These are phyloP conservation scores for Nothoprocta perdicaria DNA, from an alignment of 2,113 vertebrate genomes.

Conservation along the genomic window DNA sequence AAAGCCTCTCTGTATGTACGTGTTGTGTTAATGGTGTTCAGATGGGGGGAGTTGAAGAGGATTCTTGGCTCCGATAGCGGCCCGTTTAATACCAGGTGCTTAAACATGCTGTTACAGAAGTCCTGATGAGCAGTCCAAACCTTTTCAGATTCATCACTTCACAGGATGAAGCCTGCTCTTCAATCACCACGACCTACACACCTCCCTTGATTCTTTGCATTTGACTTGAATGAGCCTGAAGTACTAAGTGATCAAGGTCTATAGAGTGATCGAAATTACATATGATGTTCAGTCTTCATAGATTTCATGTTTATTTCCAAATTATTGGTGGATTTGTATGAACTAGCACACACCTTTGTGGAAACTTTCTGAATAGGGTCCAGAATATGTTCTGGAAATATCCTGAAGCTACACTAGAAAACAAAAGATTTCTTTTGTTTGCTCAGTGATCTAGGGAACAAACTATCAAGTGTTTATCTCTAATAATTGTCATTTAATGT, in stretches of 20 bases:
- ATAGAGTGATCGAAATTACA: background rate
- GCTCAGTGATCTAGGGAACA: background rate
- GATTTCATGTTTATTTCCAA: background rate
- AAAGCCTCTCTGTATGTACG: accelerated
- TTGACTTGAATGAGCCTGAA: background rate
- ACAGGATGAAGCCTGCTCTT: background rate
- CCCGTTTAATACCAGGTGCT: background rate
- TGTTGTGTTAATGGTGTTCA: background rate
- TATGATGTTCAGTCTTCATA: background rate
- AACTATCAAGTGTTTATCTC: background rate
- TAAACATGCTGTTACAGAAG: background rate
- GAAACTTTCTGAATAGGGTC: background rate
- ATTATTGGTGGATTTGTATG: background rate
- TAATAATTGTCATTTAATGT: background rate
- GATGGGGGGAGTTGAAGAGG: background rate
- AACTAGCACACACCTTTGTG: background rate
- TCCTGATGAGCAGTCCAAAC: accelerated
- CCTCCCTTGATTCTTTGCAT: background rate
- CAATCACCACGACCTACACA: background rate
- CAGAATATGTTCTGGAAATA: background rate
- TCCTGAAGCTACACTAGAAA: background rate
- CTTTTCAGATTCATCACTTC: background rate
- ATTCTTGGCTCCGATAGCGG: accelerated
- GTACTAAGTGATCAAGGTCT: background rate
- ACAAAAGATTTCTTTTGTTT: background rate